Evolutionary conservation across 1,140 invertebrate genomes (phyloP).

Genomic region (Physella acuta): DNA sequence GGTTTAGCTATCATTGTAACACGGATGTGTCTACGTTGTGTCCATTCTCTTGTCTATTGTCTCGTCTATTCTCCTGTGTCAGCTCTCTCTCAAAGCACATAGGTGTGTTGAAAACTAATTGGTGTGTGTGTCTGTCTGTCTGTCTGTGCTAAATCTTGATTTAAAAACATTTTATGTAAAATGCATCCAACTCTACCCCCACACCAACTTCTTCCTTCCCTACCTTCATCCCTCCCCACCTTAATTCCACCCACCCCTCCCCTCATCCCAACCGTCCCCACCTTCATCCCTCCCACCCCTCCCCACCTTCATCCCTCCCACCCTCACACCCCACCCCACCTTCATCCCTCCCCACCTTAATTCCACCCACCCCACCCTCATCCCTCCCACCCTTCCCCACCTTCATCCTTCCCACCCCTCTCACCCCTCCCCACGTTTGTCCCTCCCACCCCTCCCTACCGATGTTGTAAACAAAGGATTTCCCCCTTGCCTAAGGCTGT

Average conservation of each 20-base stretch:
- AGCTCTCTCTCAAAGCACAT: background rate
- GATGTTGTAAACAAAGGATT: too few species aligned
- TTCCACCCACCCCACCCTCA: background rate
- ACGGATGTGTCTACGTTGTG: background rate
- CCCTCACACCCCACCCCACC: background rate
- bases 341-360: background rate
- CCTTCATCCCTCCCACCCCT: background rate
- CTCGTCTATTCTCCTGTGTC: background rate
- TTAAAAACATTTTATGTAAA: background rate
- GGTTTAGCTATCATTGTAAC: too few species aligned
- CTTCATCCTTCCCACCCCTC: background rate
- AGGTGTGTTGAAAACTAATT: background rate
- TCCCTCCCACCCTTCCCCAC: background rate
- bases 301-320: background rate
- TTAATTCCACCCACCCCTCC: background rate
- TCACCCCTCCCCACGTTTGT: background rate
- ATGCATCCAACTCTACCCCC: background rate
- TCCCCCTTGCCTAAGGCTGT: too few species aligned
- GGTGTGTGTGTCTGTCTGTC: conserved; percentile 8
- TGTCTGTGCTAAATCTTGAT: background rate
- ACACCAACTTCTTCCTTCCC: background rate
- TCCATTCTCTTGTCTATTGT: background rate
- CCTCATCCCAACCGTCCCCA: background rate
- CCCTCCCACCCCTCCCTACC: background rate
- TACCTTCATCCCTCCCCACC: background rate